Evolutionary conservation across 2,113 vertebrate species (phyloP).

Genomic region (Tiliqua scincoides): DNA sequence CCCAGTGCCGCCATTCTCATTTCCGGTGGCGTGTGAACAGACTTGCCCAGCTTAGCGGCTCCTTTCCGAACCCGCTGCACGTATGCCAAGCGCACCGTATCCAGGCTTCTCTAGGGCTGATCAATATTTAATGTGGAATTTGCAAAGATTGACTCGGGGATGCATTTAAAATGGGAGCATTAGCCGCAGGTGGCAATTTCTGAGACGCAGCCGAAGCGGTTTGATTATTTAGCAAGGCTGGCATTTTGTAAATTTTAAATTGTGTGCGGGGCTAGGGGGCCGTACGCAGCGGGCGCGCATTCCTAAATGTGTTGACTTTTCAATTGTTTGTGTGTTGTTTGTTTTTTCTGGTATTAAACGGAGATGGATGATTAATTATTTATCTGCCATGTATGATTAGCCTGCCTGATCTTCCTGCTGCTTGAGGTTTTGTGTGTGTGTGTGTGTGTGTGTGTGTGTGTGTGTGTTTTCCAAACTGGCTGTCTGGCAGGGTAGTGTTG

Average conservation of each 20-base stretch:
- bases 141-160: constrained; percentile 78
- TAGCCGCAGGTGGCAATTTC: constrained; percentile 81
- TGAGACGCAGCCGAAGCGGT: constrained; percentile 59
- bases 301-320: constrained; percentile 53
- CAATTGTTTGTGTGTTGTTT: constrained; percentile 19
- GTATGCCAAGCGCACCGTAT: constrained; percentile 54
- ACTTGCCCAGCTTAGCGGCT: background rate
- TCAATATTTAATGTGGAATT: constrained; percentile 84
- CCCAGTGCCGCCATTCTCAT: background rate
- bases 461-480: background rate
- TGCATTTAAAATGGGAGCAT: constrained; percentile 76
- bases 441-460: no score
- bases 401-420: constrained; percentile 19
- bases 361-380: constrained; percentile 10
- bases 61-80: constrained; percentile 43
- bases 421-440: background rate
- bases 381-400: constrained; percentile 30
- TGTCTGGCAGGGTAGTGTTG: background rate
- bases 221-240: constrained; percentile 56
- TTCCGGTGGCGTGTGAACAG: constrained; percentile 32
- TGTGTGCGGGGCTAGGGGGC: background rate
- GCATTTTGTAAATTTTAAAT: constrained; percentile 48
- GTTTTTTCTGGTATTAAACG: constrained; percentile 6
- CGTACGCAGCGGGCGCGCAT: background rate
- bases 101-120: constrained; percentile 72